Percentiles rank a stretch among this genome's conserved stretches.
Conservation (phyloP, 2,888 invertebrate genomes). For the Esperia sulphurella region DNA sequence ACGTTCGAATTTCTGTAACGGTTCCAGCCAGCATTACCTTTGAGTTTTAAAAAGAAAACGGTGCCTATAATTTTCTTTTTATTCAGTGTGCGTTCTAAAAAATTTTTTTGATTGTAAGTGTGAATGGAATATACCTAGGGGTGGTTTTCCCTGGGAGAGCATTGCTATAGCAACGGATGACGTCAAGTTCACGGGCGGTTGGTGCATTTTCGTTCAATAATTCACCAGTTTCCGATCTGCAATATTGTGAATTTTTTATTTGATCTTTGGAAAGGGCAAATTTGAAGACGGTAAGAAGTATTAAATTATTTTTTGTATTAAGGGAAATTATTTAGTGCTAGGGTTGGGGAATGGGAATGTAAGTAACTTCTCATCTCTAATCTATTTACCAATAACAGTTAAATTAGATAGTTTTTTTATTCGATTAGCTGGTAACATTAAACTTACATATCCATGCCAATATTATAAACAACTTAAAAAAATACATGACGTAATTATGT, state of each 20-base stretch:
- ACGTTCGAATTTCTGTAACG: constrained; percentile 31
- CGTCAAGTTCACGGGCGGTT: constrained; percentile 76
- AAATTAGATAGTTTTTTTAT: too few relatives aligned
- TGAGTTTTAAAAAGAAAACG: constrained; percentile 28
- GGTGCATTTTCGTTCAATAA: constrained; percentile 75
- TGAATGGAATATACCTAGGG: constrained; percentile 34
- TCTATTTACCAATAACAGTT: too few relatives aligned
- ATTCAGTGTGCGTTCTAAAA: constrained; percentile 4
- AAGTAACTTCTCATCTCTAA: too few relatives aligned
- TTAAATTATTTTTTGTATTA: too few relatives aligned
- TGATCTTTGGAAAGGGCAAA: not conserved
- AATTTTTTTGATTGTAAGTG: constrained; percentile 33
- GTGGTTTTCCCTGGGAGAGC: constrained; percentile 53
- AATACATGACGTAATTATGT: not conserved
- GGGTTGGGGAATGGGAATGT: too few relatives aligned
- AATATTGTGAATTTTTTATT: constrained; percentile 24
- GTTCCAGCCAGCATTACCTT: constrained; percentile 20
- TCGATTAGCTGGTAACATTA: too few relatives aligned
- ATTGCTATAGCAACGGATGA: constrained; percentile 70
- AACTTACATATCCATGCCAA: too few relatives aligned
- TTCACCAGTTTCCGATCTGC: constrained; percentile 29
- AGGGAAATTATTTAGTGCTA: too few relatives aligned
- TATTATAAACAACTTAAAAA: too few relatives aligned
- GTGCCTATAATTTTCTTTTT: constrained; percentile 40
- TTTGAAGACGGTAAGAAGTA: not conserved